Evolutionary conservation across 64 coral and sea anemone genomes (phyloP).

Genomic region (Pocillopora verrucosa): DNA sequence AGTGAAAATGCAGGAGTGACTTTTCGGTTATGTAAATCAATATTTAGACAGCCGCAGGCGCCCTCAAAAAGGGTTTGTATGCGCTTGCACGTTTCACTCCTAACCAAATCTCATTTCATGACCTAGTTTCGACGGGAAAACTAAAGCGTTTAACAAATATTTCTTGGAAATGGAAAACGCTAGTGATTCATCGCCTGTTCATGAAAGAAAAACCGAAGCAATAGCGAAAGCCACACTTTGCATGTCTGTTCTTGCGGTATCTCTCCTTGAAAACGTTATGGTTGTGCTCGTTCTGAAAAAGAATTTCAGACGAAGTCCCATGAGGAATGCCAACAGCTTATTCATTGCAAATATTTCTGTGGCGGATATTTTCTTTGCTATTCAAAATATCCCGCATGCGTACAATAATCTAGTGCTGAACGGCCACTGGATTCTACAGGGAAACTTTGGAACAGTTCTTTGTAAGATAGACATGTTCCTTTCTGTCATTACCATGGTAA

Average conservation of each 20-base stretch:
- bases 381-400: constrained; percentile 23
- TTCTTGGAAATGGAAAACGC: background rate
- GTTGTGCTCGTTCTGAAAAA: background rate
- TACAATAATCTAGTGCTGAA: constrained; percentile 10
- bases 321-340: constrained; percentile 11
- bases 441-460: background rate
- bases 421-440: constrained; percentile 8
- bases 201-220: background rate
- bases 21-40: too few relatives aligned
- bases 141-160: background rate
- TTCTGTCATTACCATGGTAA: constrained; percentile 23
- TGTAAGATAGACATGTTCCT: constrained; percentile 22
- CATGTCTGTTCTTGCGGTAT: background rate
- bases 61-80: too few relatives aligned
- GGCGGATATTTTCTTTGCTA: constrained; percentile 10
- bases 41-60: too few relatives aligned
- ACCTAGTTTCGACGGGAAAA: background rate
- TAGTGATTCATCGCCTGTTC: background rate
- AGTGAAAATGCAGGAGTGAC: too few relatives aligned
- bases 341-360: constrained; percentile 30
- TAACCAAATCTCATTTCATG: background rate
- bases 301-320: background rate
- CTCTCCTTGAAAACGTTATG: constrained; percentile 1
- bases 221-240: background rate
- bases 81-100: too few relatives aligned